Base-by-base conservation (phyloP, 2,113 vertebrate species). In the Protobothrops flavoviridis region DNA sequence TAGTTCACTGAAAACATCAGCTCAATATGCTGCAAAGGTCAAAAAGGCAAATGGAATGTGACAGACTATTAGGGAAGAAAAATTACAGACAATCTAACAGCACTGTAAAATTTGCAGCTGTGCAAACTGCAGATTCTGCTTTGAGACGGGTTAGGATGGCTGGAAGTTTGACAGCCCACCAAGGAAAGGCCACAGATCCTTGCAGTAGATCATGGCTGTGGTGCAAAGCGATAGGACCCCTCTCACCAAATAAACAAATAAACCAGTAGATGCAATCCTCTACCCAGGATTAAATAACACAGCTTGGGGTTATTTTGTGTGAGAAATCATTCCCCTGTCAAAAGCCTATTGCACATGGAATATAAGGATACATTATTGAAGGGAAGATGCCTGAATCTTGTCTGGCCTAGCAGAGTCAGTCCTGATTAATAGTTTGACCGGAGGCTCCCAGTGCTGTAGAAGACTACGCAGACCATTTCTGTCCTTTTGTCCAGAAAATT, bases 1-100 rank as follows among this genome's bases (percentile, higher is more conserved):
- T 93, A 52, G 88, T 90, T 93, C 81, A 64, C 6, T 56, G 69
- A 87, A 86, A 93, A 61, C 74, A 90, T 93, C 89, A 93, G 74
- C 48, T 85, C 92, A 90, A 53, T 90, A 53, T 52, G 48, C 74
- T 90, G 87, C 57, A 86, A 57, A 93, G 56, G 92, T 90, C 74
- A 87, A 85, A 23, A 64, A 45, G 45, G 43, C 88, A 93, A 86
- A 86, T 85, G 45, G 43, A 90, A 93, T 90, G 56, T 90, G 88
- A 61, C 92, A 90, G 89, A 87, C 88, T 61, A 90, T 87, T 64
- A 93, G 88, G 55, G 85, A 86, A 90, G 88, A 86, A 86, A 89
- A 87, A 90, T 90, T 93, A 53, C 74, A 52, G 13, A 61, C 61
- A 8, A 23, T 86, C 59, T 39, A 85, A 39, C 88, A 59, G 85